Base-by-base conservation (phyloP, 2,797 vertebrate genomes). In the Neopelma chrysocephalum region DNA sequence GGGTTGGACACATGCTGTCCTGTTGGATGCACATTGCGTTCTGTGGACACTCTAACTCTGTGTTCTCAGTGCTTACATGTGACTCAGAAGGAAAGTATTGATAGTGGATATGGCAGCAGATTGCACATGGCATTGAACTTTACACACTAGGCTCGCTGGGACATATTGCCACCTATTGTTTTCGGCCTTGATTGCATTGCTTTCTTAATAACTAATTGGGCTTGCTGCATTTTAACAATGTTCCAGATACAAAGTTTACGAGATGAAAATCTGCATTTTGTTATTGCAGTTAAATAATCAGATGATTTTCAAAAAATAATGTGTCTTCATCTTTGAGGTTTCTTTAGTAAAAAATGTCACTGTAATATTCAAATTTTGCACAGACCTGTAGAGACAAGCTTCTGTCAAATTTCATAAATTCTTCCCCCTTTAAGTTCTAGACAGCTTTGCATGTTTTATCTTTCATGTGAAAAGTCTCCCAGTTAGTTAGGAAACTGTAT, bases 111-210 rank as follows among this genome's bases (percentile, higher is more conserved):
- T 90, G 94, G 93, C 88, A 91, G 51, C 54, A 96, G 86, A 91
- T 81, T 94, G 81, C 65, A 95, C 93, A 95, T 95, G 94, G 94
- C 93, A 92, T 57, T 84, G 48, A 87, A 88, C 72, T 91, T 89
- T 53, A 38, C 94, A 79, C 64, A 57, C 56, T 38, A 62, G 15
- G 93, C 96, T 95, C 15, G 61, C 87, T 97, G 84, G 96, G 95
- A 96, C 83, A 96, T 94, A 90, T 94, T 93, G 93, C 94, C 89
- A 95, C 87, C 91, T 95, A 89, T 96, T 96, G 93, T 95, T 96
- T 96, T 92, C 3, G 32, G 48, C 68, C 60, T 94, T 94, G 96
- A 94, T 93, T 95, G 90, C 89, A 94, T 90, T 85, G 66, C 79
- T 91, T 89, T 87, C 73, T 54, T 86, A 81, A 76, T 53, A 95